These are phyloP conservation scores for Zoanthus gigantus DNA, from an alignment of 92 coral and sea anemone species.

Conservation along the genomic window DNA sequence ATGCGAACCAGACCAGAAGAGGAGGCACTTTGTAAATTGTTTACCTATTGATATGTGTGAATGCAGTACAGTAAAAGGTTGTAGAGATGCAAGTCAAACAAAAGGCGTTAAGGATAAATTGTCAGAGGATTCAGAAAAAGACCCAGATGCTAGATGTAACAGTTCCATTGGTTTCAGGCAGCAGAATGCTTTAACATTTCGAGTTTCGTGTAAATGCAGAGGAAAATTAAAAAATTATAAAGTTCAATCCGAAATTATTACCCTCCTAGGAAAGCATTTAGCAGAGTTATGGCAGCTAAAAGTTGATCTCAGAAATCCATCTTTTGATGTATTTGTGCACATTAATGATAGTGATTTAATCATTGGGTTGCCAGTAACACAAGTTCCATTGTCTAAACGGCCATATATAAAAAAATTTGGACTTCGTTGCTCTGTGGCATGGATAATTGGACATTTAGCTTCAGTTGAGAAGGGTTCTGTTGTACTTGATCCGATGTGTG, in stretches of 20 bases:
- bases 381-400: constrained; percentile 23
- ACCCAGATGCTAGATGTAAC: background rate
- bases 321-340: constrained; percentile 29
- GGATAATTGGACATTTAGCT: constrained; percentile 37
- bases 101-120: too few species aligned
- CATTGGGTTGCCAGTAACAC: constrained; percentile 34
- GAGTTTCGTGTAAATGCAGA: constrained; percentile 45
- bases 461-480: background rate
- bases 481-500: constrained; percentile 49
- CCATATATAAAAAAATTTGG: constrained; percentile 43
- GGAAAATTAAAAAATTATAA: constrained; percentile 5
- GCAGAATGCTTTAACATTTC: constrained; percentile 9
- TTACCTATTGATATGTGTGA: background rate
- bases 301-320: constrained; percentile 33
- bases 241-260: constrained; percentile 22
- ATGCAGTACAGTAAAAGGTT: background rate
- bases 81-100: background rate
- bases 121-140: background rate
- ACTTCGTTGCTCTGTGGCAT: constrained; percentile 36
- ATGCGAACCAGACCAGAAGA: constrained; percentile 7
- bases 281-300: constrained; percentile 26
- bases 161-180: background rate
- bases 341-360: constrained; percentile 22
- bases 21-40: background rate
- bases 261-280: constrained; percentile 17